Evolutionary conservation across 2,797 vertebrate species (phyloP).

Genomic region (Haliaeetus vocifer): DNA sequence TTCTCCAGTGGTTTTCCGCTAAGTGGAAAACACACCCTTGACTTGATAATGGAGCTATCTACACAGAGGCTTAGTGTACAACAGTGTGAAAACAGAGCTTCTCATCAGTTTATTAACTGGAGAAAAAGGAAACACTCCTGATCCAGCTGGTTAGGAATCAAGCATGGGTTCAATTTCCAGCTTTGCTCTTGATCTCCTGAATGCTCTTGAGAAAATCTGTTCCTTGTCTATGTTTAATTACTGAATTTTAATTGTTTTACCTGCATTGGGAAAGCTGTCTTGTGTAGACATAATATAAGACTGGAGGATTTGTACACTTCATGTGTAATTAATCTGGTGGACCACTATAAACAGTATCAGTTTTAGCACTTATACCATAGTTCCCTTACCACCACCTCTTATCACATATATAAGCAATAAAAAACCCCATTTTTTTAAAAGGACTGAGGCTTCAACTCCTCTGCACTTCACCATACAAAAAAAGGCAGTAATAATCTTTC

Average conservation of each 20-base stretch:
- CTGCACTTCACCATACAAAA: background rate
- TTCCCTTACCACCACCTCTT: background rate
- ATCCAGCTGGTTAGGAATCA: background rate
- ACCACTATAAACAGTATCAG: background rate
- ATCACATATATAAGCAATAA: background rate
- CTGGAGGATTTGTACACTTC: background rate
- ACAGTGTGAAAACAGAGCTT: background rate
- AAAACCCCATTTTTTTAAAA: background rate
- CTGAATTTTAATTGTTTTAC: background rate
- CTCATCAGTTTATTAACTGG: background rate
- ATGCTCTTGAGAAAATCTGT: background rate
- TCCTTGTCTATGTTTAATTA: background rate
- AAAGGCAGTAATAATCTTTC: background rate
- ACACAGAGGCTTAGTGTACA: background rate
- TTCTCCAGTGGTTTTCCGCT: slow-evolving; percentile 8
- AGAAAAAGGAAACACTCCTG: background rate
- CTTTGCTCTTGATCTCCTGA: background rate
- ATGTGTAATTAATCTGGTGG: background rate
- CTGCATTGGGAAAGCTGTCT: background rate
- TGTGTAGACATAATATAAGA: background rate
- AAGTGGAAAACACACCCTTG: background rate
- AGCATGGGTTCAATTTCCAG: background rate
- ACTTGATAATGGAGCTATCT: background rate
- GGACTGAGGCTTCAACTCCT: background rate
- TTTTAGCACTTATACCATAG: background rate